phyloP scores from a whole-genome alignment of 2,797 vertebrate species.

The Parauchenoglanis punctatus region DNA sequence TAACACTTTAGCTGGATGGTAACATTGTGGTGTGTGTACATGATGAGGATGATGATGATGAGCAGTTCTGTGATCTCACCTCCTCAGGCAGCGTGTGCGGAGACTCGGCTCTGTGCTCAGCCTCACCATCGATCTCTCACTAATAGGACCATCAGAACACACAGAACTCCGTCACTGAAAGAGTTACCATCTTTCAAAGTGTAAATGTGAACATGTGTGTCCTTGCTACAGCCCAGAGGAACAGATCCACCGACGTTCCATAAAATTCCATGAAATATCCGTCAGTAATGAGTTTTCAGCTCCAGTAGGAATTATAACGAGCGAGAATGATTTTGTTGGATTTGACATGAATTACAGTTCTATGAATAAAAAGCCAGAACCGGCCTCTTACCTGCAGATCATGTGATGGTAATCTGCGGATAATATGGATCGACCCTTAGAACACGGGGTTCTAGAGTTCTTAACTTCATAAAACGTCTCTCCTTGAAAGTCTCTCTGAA shows the following conservation, averaged over 20 bases:
- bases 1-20: background rate
- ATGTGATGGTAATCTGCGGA: background rate
- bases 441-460: background rate
- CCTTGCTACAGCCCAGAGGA: constrained; percentile 5
- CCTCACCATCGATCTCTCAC: constrained; percentile 34
- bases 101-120: constrained; percentile 18
- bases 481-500: background rate
- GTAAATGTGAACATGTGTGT: constrained; percentile 21
- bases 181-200: constrained; percentile 34
- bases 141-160: constrained; percentile 45
- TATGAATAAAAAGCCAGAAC: background rate
- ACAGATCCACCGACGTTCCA: constrained; percentile 30
- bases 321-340: background rate
- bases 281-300: background rate
- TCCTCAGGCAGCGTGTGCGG: background rate
- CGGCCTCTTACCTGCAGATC: background rate
- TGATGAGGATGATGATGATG: background rate
- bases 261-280: background rate
- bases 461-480: background rate
- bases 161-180: constrained; percentile 21
- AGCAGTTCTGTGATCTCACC: background rate
- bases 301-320: background rate
- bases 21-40: background rate
- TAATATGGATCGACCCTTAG: background rate
- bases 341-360: background rate